Conservation (phyloP, 2,113 vertebrate species). For the Heteronetta atricapilla region DNA sequence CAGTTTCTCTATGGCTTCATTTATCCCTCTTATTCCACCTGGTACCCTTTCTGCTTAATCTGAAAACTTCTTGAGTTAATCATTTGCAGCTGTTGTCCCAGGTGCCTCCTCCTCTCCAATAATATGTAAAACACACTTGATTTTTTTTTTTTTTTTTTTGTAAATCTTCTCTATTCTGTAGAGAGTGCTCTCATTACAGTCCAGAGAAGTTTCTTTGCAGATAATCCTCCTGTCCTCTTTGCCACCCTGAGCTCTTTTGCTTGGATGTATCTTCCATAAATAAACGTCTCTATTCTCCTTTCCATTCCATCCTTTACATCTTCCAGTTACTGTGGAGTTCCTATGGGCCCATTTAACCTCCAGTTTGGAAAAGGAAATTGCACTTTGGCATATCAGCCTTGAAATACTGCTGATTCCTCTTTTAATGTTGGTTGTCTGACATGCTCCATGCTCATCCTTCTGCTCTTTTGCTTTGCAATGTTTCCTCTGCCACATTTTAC, state of each 20-base stretch:
- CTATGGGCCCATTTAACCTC: neutral
- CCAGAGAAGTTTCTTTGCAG: neutral
- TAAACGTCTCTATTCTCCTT: neutral
- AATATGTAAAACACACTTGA: rapidly evolving
- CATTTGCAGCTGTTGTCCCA: neutral
- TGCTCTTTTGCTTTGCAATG: conserved; percentile 24
- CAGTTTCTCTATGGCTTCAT: neutral
- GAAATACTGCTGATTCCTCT: conserved; percentile 20
- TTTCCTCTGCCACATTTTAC: conserved; percentile 46
- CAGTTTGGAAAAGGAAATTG: neutral
- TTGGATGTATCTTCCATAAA: neutral
- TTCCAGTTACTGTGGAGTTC: neutral
- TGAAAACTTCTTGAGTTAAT: too few species aligned
- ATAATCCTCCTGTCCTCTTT: neutral
- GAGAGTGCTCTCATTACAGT: neutral
- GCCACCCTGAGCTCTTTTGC: neutral
- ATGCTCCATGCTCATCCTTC: neutral
- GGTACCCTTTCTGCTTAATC: neutral
- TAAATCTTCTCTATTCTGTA: neutral
- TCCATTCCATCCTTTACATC: neutral
- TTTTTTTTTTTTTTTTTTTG: neutral
- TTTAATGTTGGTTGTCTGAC: conserved; percentile 1
- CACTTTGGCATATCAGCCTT: neutral
- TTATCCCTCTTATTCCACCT: neutral
- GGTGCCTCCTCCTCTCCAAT: neutral